Evolutionary conservation across 2,888 invertebrate species (phyloP).

Genomic region (Busseola fusca): DNA sequence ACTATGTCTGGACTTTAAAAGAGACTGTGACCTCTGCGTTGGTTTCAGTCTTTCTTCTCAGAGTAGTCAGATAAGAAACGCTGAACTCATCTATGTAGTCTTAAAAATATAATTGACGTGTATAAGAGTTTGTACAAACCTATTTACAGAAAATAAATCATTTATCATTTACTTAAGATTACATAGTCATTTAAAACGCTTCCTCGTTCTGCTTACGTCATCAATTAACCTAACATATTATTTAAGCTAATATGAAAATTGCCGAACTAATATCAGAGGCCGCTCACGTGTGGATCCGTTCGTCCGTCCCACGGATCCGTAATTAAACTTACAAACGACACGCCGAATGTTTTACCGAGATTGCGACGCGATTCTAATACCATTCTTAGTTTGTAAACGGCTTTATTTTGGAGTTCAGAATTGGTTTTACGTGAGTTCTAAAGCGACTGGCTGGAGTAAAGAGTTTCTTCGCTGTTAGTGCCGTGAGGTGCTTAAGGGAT

Average conservation of each 20-base stretch:
- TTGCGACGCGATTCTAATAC: conserved; percentile 62
- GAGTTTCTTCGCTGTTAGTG: conserved; percentile 23
- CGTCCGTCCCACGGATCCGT: conserved; percentile 63
- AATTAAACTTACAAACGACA: conserved; percentile 78
- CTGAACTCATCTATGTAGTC: too few species aligned
- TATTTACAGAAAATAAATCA: too few species aligned
- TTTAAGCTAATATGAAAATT: conserved; percentile 88
- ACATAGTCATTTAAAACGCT: conserved; percentile 32
- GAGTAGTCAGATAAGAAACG: too few species aligned
- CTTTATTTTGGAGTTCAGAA: conserved; percentile 58
- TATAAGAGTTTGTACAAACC: too few species aligned
- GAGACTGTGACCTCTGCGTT: too few species aligned
- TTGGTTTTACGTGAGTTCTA: conserved; percentile 52
- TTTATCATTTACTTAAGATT: not conserved
- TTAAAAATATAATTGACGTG: too few species aligned
- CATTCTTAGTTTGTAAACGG: conserved; percentile 61
- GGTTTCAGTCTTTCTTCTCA: too few species aligned
- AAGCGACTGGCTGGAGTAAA: conserved; percentile 11
- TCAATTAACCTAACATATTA: conserved; percentile 78
- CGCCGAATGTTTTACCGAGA: conserved; percentile 64
- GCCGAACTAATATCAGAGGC: conserved; percentile 84
- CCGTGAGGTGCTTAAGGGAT: conserved; percentile 36
- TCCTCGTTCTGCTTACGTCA: conserved; percentile 36
- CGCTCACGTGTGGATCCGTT: conserved; percentile 77
- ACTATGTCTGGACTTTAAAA: too few species aligned